Percentiles rank a stretch among this genome's conserved stretches.
These are phyloP conservation scores for Philereme vetulata DNA, from an alignment of 2,888 invertebrate species.

Conservation along the genomic window DNA sequence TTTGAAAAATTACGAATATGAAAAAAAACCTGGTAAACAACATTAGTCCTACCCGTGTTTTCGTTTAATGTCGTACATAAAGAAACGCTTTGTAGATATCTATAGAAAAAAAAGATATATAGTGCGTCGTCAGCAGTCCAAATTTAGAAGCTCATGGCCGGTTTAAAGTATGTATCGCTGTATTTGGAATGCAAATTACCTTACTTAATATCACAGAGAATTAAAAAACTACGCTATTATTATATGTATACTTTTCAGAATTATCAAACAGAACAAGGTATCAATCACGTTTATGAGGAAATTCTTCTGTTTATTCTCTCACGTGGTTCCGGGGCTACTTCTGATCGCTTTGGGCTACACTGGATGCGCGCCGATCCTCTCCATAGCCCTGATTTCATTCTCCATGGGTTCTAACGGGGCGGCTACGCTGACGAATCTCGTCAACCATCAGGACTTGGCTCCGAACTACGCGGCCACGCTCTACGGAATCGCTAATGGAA, in stretches of 20 bases:
- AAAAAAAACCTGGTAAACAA: too few species aligned
- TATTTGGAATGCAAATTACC: too few species aligned
- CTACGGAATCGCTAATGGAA: slow-evolving; percentile 90
- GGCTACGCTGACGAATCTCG: slow-evolving; percentile 84
- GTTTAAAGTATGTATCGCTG: too few species aligned
- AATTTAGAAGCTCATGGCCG: too few species aligned
- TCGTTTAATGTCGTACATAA: too few species aligned
- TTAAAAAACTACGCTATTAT: neutral
- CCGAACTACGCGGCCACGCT: slow-evolving; percentile 91
- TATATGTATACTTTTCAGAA: slow-evolving; percentile 54
- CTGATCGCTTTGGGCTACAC: slow-evolving; percentile 83
- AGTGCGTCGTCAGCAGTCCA: too few species aligned
- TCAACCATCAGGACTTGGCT: slow-evolving; percentile 89
- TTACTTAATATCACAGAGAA: too few species aligned
- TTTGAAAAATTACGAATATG: too few species aligned
- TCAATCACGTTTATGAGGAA: slow-evolving; percentile 85
- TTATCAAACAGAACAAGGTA: slow-evolving; percentile 76
- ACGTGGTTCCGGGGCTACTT: slow-evolving; percentile 79
- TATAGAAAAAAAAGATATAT: too few species aligned
- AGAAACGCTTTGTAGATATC: too few species aligned
- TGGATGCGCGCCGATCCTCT: slow-evolving; percentile 85
- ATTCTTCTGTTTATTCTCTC: slow-evolving; percentile 86
- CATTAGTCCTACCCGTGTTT: too few species aligned
- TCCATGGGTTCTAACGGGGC: slow-evolving; percentile 87
- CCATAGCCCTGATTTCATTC: slow-evolving; percentile 86